Conservation (phyloP, 2,888 invertebrate genomes). For the Apotomis capreana region DNA sequence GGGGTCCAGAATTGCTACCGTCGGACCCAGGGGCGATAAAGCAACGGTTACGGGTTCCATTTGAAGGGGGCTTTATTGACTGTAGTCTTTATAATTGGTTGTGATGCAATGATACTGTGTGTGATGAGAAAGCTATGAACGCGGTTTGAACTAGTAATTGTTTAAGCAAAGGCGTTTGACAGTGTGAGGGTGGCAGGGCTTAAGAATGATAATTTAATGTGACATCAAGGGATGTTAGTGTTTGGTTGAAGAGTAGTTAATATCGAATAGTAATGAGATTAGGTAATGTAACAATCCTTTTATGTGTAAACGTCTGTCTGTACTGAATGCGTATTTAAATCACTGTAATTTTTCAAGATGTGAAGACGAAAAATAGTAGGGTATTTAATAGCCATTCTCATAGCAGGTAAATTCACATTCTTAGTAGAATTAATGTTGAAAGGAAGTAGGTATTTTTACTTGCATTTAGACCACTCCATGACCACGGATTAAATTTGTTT, state of each 20-base stretch:
- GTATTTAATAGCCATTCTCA: too few species aligned
- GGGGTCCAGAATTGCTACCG: constrained; percentile 66
- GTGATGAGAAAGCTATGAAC: constrained; percentile 16
- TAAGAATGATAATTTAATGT: constrained; percentile 5
- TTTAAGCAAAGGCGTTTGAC: constrained; percentile 29
- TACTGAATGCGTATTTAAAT: too few species aligned
- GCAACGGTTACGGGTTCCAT: constrained; percentile 61
- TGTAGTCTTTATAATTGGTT: constrained; percentile 31
- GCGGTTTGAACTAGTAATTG: constrained; percentile 25
- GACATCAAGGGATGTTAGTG: background rate
- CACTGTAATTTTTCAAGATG: too few species aligned
- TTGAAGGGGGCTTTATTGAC: constrained; percentile 34
- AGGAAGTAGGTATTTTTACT: too few species aligned
- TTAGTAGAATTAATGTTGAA: too few species aligned
- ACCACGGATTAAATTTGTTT: too few species aligned
- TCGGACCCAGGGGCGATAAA: constrained; percentile 69
- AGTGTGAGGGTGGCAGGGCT: background rate
- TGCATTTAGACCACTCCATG: too few species aligned
- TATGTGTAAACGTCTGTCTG: too few species aligned
- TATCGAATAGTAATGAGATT: too few species aligned
- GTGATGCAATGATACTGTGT: constrained; percentile 29
- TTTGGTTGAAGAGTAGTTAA: background rate
- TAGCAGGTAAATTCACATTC: too few species aligned
- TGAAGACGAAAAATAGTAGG: too few species aligned
- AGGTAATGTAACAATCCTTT: background rate